Evolutionary conservation across 2,113 vertebrate genomes (phyloP), one percentile per base, ranked within the genome.

Genomic region (Oncorhynchus clarkii): DNA sequence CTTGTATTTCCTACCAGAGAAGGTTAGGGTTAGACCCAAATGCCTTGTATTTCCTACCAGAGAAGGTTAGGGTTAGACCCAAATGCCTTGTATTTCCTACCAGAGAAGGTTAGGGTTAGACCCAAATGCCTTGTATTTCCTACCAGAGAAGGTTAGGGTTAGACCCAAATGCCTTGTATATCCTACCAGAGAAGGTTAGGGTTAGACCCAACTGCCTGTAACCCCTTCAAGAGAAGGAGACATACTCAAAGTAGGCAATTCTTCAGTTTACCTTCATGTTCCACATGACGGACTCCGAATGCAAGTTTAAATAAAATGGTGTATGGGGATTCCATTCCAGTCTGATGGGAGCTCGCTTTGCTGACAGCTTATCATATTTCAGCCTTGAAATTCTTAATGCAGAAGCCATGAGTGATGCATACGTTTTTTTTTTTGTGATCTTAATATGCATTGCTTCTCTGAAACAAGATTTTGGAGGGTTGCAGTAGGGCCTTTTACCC

Each of bases 211-310:
- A 31, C 18, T 34, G 31, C 22, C 65, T 57, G 71, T 68, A 57
- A 39, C 69, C 68, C 31, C 24, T 48, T 65, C 71, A 29, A 66
- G 31, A 39, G 18, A 76, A 65, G 54, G 68, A 71, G 45, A 72
- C 24, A 39, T 59, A 68, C 70, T 75, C 51, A 74, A 39, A 81
- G 80, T 59, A 67, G 74, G 72, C 77, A 62, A 80, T 78, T 85
- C 75, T 79, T 76, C 39, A 80, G 75, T 87, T 86, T 77, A 78
- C 66, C 68, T 86, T 81, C 27, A 86, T 80, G 87, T 87, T 86
- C 83, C 85, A 83, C 77, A 75, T 79, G 82, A 73, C 1, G 5
- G 62, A 71, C 54, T 70, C 76, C 71, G 69, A 78, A 85, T 82
- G 74, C 65, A 76, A 80, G 57, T 72, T 27, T 31, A 31, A 74